Evolutionary conservation across 2,888 invertebrate genomes (phyloP), one percentile per base, ranked within the genome.

Genomic region (Lysandra bellargus): DNA sequence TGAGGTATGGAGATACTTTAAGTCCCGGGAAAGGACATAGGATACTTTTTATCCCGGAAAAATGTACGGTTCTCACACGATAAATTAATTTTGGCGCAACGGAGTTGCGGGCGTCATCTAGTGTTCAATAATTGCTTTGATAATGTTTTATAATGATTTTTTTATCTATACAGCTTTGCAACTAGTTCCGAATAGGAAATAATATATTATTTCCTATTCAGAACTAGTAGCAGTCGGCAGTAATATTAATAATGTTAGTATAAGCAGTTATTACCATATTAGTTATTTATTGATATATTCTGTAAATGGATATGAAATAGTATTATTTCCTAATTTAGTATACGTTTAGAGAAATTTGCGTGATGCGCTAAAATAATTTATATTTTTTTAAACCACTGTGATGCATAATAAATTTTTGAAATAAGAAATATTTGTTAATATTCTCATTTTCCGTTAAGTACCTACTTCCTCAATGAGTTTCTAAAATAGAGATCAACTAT

Each of bases 361-460:
- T 17, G 53, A 14, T 76, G 30, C 57, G 76, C 76, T 33, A 33
- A 76, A n/a, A 76, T 76, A 76, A 76, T 76, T 76, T 76, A 76
- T 76, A 76, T 76, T 76, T 76, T 76, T 76, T 60, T 64, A 78
- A 78, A 78, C n/a, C n/a, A n/a, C 78, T 64, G 61, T 78, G 64
- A 78, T 53, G 30, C 76, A 57, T 14, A 76, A 76, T 64, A 78
- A 78, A 78, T 61, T 40, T 57, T 57, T 57, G 9, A 49, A 49
- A 49, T 49, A 49, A 49, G 49, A 49, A 49, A 49, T 12, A 9
- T 49, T 2, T 49, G 49, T 49, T 9, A 2, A 9, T 37, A 4
- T 37, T 9, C 9, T 49, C 9, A 12, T 49, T 49, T 12, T 49
- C 49, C 2, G 49, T 49, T 9, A 23, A 23, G 23, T 23, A 49